Conservation (phyloP, 2,888 invertebrate genomes). For the Xylota sylvarum region DNA sequence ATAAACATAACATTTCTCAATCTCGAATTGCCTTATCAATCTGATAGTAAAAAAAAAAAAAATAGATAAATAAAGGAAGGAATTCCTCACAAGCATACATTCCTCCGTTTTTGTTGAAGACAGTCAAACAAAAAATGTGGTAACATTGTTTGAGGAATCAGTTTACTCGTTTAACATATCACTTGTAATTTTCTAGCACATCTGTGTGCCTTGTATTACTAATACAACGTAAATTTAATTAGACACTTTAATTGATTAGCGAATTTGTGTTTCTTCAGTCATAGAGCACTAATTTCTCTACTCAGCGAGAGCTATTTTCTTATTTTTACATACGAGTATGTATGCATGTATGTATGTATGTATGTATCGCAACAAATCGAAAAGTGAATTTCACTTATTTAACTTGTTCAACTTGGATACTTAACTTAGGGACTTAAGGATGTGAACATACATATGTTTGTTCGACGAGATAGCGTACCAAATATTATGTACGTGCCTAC, state of each 20-base stretch:
- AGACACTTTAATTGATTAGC: constrained; percentile 57
- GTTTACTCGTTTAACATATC: constrained; percentile 48
- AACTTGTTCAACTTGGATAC: constrained; percentile 26
- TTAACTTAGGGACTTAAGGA: constrained; percentile 4
- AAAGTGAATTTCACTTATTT: constrained; percentile 32
- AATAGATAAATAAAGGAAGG: constrained; percentile 10
- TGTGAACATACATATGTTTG: background rate
- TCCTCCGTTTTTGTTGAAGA: constrained; percentile 7
- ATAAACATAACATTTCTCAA: constrained; percentile 34
- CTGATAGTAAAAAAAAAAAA: too few relatives aligned
- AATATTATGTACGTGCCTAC: background rate
- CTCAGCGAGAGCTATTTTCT: constrained; percentile 12
- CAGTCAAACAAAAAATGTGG: constrained; percentile 19
- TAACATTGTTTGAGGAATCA: constrained; percentile 41
- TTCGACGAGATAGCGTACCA: background rate
- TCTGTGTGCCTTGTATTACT: constrained; percentile 12
- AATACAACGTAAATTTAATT: constrained; percentile 62
- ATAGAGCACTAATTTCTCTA: constrained; percentile 34
- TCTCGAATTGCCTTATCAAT: constrained; percentile 40
- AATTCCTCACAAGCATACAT: constrained; percentile 26
- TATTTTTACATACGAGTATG: constrained; percentile 10
- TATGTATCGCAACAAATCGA: background rate
- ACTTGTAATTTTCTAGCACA: constrained; percentile 25
- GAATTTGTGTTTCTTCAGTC: constrained; percentile 32
- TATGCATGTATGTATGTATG: background rate